Percentiles rank a stretch among this genome's conserved stretches.
Conservation (phyloP, 2,888 invertebrate genomes). For the Camponotus fellah region DNA sequence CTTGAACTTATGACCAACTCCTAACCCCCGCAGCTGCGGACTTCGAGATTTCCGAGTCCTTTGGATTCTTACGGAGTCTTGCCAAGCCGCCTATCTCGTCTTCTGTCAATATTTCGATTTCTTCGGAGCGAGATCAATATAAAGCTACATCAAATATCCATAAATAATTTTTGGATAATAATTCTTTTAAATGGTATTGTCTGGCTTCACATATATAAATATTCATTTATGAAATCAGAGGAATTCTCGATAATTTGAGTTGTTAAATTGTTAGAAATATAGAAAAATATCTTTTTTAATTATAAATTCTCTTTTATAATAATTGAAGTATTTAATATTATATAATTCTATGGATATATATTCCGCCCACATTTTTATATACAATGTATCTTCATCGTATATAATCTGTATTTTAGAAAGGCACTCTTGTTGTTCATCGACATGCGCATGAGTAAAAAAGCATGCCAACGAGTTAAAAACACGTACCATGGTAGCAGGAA, state of each 20-base stretch:
- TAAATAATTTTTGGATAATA: not conserved
- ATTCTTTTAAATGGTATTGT: constrained; percentile 2
- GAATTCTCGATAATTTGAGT: not conserved
- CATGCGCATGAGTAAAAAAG: constrained; percentile 48
- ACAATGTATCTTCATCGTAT: constrained; percentile 12
- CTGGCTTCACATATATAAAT: not conserved
- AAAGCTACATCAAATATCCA: not conserved
- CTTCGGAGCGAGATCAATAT: constrained; percentile 28
- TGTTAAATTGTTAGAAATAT: constrained; percentile 7
- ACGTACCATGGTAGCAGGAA: constrained; percentile 55
- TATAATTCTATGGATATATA: not conserved
- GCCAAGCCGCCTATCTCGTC: constrained; percentile 53
- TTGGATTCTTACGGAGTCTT: constrained; percentile 64
- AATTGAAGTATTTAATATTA: not conserved
- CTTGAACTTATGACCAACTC: constrained; percentile 83
- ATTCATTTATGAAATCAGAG: not conserved
- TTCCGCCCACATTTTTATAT: constrained; percentile 24
- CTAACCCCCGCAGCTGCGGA: constrained; percentile 58
- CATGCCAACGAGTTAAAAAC: constrained; percentile 52
- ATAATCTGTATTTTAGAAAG: constrained; percentile 34
- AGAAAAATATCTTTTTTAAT: not conserved
- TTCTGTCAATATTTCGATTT: constrained; percentile 53
- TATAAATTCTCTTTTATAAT: constrained; percentile 6
- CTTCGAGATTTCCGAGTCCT: constrained; percentile 73
- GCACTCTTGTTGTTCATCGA: constrained; percentile 53